Evolutionary conservation across 2,888 invertebrate species (phyloP).

Genomic region (Alloscopus bannaensis): DNA sequence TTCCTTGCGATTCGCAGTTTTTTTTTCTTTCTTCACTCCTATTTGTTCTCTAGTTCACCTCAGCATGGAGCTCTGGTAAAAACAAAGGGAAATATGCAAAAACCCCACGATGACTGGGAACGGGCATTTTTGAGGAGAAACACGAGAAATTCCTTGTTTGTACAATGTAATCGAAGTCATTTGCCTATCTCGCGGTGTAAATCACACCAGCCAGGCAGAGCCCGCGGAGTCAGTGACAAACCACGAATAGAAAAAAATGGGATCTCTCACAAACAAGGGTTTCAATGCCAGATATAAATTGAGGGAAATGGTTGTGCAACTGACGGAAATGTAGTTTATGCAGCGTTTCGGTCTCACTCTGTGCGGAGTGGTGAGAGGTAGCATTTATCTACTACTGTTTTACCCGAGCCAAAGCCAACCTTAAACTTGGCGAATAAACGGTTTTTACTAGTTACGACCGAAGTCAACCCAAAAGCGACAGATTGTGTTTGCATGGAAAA

Average conservation of each 20-base stretch:
- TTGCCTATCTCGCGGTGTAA: no score
- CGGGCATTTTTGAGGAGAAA: neutral
- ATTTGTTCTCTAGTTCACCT: no score
- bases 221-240: neutral
- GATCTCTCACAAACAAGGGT: neutral
- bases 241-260: neutral
- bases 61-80: neutral
- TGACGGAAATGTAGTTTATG: slow-evolving; percentile 38
- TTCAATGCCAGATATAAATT: slow-evolving; percentile 4
- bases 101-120: neutral
- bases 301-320: slow-evolving; percentile 12
- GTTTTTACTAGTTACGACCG: slow-evolving; percentile 18
- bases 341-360: slow-evolving; percentile 10
- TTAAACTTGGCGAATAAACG: slow-evolving; percentile 10
- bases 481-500: slow-evolving; percentile 2
- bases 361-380: neutral
- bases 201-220: no score
- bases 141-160: slow-evolving; percentile 2
- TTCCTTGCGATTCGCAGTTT: no score
- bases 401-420: slow-evolving; percentile 9
- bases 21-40: no score
- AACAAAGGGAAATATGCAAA: slow-evolving; percentile 21
- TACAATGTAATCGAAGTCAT: no score
- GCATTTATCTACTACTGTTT: neutral
- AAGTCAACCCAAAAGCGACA: neutral